Evolutionary conservation across 2,113 vertebrate species (phyloP), one percentile per base, ranked within the genome.

Genomic region (Buteo buteo): DNA sequence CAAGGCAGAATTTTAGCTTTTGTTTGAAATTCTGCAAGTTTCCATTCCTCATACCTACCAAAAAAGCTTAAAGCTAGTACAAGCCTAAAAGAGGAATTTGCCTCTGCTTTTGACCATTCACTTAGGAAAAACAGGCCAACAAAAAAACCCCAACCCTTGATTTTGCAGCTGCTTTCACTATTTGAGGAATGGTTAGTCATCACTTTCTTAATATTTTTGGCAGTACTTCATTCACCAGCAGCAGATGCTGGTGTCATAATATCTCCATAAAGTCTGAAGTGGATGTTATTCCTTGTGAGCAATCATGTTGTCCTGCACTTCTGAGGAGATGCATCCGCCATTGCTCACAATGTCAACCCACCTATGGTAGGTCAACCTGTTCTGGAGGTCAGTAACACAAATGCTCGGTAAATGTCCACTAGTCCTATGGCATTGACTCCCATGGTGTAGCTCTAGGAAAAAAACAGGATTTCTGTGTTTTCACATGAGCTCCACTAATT

Each of bases 321-420:
- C 11, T 0, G 5, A 82, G 54, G 25, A 93, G 25, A 47, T n/a
- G 32, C 34, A 66, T 24, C 10, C 19, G 54, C 22, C 2, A 1
- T 8, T 54, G 29, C 34, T 79, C 67, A 67, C 11, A 34, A 3
- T 16, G n/a, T 82, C 47, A 77, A 12, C 29, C 20, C 49, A 40
- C 21, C 26, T 31, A 3, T 2, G 45, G 34, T 3, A 64, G 32
- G 45, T 45, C 84, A 84, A 7, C 45, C 36, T 73, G 13, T 70
- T 45, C 76, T 50, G 62, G 45, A 61, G 18, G 5, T 90, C 70
- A 57, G 34, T 44, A 40, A 64, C 24, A 28, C 55, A 32, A 59
- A n/a, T 4, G n/a, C 9, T 64, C 2, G 0, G 8, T 40, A 66
- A 76, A 24, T 5, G 20, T 44, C 80, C 0, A 0, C 22, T 67